Conservation (phyloP, 1,140 invertebrate species). For the Asobara japonica region DNA sequence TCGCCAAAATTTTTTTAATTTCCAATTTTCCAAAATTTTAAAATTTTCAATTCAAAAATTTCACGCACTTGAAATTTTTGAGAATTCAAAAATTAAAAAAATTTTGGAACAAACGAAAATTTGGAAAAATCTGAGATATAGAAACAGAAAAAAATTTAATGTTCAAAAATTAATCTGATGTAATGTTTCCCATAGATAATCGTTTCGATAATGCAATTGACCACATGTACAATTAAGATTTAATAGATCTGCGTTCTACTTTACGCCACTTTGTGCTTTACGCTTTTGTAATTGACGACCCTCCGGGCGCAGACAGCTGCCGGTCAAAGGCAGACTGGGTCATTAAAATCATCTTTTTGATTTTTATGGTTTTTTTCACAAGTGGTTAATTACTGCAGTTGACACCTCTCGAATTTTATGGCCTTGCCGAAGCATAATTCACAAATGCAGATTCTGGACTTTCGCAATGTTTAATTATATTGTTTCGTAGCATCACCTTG, state of each 20-base stretch:
- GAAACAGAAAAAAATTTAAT: no score
- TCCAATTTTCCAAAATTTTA: no score
- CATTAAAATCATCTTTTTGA: conserved; percentile 11
- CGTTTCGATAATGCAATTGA: neutral
- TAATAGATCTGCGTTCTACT: neutral
- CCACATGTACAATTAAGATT: neutral
- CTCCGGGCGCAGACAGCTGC: neutral
- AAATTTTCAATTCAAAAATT: no score
- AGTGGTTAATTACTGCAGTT: neutral
- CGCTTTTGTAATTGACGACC: neutral
- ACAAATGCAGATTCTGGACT: neutral
- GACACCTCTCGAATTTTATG: conserved; percentile 1
- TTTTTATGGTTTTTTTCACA: neutral
- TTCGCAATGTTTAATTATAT: neutral
- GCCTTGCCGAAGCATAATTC: neutral
- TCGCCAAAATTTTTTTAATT: no score
- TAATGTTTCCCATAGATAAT: neutral
- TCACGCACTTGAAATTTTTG: no score
- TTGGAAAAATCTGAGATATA: no score
- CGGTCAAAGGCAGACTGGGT: conserved; percentile 1
- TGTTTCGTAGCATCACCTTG: neutral
- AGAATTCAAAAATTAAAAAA: no score
- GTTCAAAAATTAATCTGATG: no score
- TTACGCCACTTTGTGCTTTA: neutral
- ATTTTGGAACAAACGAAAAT: no score